Conservation (phyloP, 2,797 vertebrate species). For the Smutsia gigantea region DNA sequence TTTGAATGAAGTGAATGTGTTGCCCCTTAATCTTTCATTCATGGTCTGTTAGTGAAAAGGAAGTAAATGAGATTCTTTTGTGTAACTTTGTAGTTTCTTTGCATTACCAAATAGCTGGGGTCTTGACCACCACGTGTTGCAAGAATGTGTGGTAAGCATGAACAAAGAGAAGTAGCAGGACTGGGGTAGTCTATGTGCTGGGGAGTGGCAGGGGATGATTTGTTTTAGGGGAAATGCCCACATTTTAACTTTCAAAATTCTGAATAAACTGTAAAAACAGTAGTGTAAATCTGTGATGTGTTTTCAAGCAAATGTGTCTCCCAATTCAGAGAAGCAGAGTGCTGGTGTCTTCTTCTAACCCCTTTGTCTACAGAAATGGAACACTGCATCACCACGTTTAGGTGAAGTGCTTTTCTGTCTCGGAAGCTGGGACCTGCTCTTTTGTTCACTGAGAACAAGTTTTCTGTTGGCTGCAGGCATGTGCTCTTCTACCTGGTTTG, state of each 20-base stretch:
- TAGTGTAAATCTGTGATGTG: conserved; percentile 1
- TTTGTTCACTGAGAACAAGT: background rate
- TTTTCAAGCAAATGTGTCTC: background rate
- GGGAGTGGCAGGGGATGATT: conserved; percentile 28
- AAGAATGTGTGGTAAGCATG: conserved; percentile 32
- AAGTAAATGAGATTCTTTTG: conserved; percentile 32
- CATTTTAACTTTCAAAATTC: conserved; percentile 64
- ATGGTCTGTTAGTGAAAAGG: conserved; percentile 50
- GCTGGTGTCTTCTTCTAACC: background rate
- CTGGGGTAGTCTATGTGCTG: background rate
- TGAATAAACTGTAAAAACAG: conserved; percentile 75
- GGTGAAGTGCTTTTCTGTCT: background rate
- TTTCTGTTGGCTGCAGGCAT: background rate
- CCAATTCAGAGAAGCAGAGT: background rate
- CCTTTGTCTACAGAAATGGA: background rate
- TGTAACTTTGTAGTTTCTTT: conserved; percentile 46
- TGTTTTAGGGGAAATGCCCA: background rate
- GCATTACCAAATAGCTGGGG: conserved; percentile 50
- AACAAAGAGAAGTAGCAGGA: background rate
- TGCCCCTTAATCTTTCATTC: conserved; percentile 49
- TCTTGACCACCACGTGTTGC: background rate
- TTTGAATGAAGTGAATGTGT: conserved; percentile 43
- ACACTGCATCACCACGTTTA: background rate
- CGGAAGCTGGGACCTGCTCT: background rate
- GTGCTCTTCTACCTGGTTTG: background rate